Conservation (phyloP, 2,797 vertebrate genomes). For the Pagetopsis macropterus region DNA sequence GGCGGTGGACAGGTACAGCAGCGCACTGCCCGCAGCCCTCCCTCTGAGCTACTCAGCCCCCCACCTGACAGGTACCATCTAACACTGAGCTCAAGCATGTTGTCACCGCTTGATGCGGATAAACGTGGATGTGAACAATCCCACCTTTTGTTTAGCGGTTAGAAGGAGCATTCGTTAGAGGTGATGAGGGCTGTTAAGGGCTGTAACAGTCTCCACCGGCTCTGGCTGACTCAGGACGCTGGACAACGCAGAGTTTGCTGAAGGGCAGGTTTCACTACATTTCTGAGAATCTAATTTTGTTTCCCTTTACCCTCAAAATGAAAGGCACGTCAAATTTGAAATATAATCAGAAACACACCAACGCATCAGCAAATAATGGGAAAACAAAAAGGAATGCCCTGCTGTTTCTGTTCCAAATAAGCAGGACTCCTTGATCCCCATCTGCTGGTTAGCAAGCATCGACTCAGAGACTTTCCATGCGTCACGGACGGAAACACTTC, state of each 20-base stretch:
- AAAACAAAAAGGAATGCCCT: constrained; percentile 18
- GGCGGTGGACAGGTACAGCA: constrained; percentile 44
- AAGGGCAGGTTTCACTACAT: constrained; percentile 31
- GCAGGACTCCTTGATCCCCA: constrained; percentile 27
- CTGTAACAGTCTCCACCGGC: constrained; percentile 64
- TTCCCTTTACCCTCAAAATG: constrained; percentile 13
- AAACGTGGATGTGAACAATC: constrained; percentile 75
- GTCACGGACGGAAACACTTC: constrained; percentile 22
- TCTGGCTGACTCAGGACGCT: constrained; percentile 48
- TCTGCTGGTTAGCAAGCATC: constrained; percentile 24
- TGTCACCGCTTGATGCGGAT: constrained; percentile 73
- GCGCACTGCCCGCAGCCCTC: constrained; percentile 25
- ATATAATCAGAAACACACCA: constrained; percentile 24
- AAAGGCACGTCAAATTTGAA: background rate
- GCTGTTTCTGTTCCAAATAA: constrained; percentile 11
- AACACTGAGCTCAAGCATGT: constrained; percentile 62
- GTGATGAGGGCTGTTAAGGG: constrained; percentile 53
- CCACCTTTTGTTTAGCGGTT: constrained; percentile 61
- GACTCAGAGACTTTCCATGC: constrained; percentile 33
- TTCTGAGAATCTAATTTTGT: constrained; percentile 20
- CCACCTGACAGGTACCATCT: constrained; percentile 59
- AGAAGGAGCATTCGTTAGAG: constrained; percentile 61
- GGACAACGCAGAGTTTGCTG: constrained; percentile 38
- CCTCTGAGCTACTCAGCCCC: constrained; percentile 41
- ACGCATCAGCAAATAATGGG: constrained; percentile 3